Conservation (phyloP, 2,113 vertebrate species). For the Spea multiplicata region DNA sequence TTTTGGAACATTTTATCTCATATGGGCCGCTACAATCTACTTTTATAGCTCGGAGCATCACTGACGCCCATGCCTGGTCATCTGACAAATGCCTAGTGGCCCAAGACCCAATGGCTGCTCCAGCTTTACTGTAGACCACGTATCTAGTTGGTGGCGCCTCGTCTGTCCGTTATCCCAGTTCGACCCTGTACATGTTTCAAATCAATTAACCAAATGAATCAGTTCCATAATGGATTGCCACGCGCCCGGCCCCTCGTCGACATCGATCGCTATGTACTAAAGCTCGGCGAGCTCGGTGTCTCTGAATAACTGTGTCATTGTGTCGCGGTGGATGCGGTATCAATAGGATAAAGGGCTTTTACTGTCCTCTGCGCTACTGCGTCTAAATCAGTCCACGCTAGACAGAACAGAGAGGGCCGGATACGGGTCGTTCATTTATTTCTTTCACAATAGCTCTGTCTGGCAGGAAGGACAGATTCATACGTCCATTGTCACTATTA, state of each 20-base stretch:
- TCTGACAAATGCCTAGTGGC: too few relatives aligned
- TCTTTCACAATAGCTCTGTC: slow-evolving; percentile 27
- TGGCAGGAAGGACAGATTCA: slow-evolving; percentile 18
- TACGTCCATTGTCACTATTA: slow-evolving; percentile 24
- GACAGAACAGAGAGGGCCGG: slow-evolving; percentile 1
- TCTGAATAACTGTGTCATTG: neutral
- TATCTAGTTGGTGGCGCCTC: neutral
- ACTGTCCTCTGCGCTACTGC: neutral
- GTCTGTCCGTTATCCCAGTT: neutral
- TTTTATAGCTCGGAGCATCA: too few relatives aligned
- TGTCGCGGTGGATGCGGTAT: neutral
- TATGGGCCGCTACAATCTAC: too few relatives aligned
- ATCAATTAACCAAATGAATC: slow-evolving; percentile 23
- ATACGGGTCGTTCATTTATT: slow-evolving; percentile 10
- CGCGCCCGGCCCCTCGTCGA: neutral
- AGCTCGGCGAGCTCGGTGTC: neutral
- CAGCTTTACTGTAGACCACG: too few relatives aligned
- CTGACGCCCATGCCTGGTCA: too few relatives aligned
- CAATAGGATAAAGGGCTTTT: neutral
- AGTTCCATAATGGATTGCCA: slow-evolving; percentile 12
- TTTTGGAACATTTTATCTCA: too few relatives aligned
- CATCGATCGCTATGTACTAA: slow-evolving; percentile 1
- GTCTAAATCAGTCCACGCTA: slow-evolving; percentile 15
- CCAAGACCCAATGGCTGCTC: too few relatives aligned
- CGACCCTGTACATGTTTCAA: neutral